Conservation (phyloP, 2,888 invertebrate genomes). For the Linhomoeus sp. region DNA sequence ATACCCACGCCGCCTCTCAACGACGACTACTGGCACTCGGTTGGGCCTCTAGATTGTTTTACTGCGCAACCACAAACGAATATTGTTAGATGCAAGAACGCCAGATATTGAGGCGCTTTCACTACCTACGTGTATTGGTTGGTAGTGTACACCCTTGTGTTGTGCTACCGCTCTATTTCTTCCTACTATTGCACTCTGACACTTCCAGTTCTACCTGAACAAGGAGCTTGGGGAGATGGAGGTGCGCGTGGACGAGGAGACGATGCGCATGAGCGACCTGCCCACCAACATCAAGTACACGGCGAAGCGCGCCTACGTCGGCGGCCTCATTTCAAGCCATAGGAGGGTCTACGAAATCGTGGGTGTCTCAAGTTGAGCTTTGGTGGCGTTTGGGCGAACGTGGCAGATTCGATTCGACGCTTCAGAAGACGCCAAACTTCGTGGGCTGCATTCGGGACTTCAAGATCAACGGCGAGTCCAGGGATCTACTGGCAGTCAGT, state of each 20-base stretch:
- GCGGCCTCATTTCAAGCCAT: not conserved
- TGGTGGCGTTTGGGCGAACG: too few relatives aligned
- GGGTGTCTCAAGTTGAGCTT: too few relatives aligned
- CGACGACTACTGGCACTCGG: not conserved
- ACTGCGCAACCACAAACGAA: too few relatives aligned
- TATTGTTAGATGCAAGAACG: too few relatives aligned
- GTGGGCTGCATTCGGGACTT: conserved; percentile 1
- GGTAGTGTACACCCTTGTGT: too few relatives aligned
- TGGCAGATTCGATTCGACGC: too few relatives aligned
- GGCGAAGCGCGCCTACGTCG: not conserved
- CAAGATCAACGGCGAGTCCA: not conserved
- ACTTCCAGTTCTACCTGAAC: not conserved
- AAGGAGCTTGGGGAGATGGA: not conserved
- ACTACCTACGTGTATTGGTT: too few relatives aligned
- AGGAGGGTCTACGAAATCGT: not conserved
- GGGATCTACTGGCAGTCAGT: not conserved
- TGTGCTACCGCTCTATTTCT: not conserved
- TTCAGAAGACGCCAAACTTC: not conserved
- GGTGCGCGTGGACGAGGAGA: not conserved
- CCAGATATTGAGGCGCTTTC: too few relatives aligned
- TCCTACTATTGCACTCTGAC: not conserved
- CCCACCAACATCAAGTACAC: not conserved
- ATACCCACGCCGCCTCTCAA: not conserved
- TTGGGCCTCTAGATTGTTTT: too few relatives aligned
- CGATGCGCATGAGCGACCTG: not conserved